These are phyloP conservation scores for Pogona vitticeps DNA, from an alignment of 2,113 vertebrate genomes.

Conservation along the genomic window DNA sequence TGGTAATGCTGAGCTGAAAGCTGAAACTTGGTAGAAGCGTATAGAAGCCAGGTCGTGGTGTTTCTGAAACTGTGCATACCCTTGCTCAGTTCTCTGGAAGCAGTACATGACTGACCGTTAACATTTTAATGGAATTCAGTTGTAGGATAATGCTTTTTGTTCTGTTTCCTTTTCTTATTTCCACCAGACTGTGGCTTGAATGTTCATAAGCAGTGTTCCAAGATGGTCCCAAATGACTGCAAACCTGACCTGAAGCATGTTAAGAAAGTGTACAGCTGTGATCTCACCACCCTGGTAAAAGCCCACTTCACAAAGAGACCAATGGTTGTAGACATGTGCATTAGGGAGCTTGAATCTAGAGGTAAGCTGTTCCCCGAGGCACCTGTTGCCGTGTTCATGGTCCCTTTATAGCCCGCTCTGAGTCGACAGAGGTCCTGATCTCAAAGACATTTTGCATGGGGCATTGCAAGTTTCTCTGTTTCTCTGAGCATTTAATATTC, in stretches of 20 bases:
- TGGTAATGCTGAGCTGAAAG: neutral
- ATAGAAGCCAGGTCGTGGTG: too few relatives aligned
- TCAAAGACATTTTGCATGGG: constrained; percentile 37
- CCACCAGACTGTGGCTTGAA: constrained; percentile 93
- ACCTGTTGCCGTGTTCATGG: constrained; percentile 36
- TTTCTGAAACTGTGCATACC: neutral
- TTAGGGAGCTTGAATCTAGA: constrained; percentile 95
- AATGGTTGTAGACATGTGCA: constrained; percentile 99
- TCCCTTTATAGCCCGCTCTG: constrained; percentile 38
- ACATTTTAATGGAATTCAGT: neutral
- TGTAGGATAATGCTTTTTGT: constrained; percentile 34
- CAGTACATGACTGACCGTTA: fast-evolving
- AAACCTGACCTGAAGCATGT: constrained; percentile 92
- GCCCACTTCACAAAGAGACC: constrained; percentile 94
- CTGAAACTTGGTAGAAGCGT: too few relatives aligned
- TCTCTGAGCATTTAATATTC: neutral
- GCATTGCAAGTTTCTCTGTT: constrained; percentile 30
- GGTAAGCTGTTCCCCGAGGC: constrained; percentile 79
- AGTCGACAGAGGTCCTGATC: constrained; percentile 40
- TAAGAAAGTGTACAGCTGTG: constrained; percentile 93
- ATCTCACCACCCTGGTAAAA: constrained; percentile 97
- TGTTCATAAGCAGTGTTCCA: constrained; percentile 96
- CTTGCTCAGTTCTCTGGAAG: constrained; percentile 4
- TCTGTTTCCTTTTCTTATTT: constrained; percentile 6
- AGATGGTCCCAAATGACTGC: constrained; percentile 96